Base-by-base conservation (phyloP, 2,888 invertebrate genomes). In the Deilephila elpenor region DNA sequence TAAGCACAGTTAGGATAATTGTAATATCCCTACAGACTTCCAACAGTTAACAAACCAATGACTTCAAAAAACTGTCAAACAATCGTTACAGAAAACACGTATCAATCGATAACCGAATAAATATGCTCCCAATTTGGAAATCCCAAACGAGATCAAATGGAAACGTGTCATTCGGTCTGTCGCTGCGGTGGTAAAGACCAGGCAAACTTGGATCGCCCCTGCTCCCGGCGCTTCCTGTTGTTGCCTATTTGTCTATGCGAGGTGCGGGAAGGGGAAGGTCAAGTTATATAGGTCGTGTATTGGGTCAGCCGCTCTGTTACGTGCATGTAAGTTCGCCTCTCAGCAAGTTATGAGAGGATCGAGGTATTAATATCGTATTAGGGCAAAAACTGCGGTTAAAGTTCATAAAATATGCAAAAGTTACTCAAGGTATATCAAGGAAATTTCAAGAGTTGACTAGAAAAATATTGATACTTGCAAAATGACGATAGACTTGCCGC, bases 121-220 rank as follows among this genome's bases (percentile, higher is more conserved):
- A 64, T 37, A 73, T 78, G 75, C 79, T 83, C 78, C 80, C 82
- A 83, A 84, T 83, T 81, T 79, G 7, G 44, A 62, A 84, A 84
- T 80, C 78, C 78, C 79, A 78, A 83, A 83, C 82, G 78, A 78
- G 81, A 85, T 82, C 80, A 81, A 85, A 84, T 84, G 80, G 81
- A 86, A 86, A 80, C 78, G 80, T 80, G 78, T 81, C 79, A 79
- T 82, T 84, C 83, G 78, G 84, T 84, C 81, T 82, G 78, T 79
- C 79, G 75, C 78, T 77, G 76, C 77, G 78, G 77, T 76, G 79
- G 70, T 77, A 76, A 75, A 74, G 76, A 74, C 86, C 84, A 84
- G 75, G 62, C 70, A 73, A 76, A 77, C 77, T 78, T 81, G 88
- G 83, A 78, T 86, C 77, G 73, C 74, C 74, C 74, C 72, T 71